A percentile compares a stretch with the other conserved stretches of the same genome.
Evolutionary conservation across 2,797 vertebrate genomes (phyloP).

Genomic region (Sebastes taczanowskii): DNA sequence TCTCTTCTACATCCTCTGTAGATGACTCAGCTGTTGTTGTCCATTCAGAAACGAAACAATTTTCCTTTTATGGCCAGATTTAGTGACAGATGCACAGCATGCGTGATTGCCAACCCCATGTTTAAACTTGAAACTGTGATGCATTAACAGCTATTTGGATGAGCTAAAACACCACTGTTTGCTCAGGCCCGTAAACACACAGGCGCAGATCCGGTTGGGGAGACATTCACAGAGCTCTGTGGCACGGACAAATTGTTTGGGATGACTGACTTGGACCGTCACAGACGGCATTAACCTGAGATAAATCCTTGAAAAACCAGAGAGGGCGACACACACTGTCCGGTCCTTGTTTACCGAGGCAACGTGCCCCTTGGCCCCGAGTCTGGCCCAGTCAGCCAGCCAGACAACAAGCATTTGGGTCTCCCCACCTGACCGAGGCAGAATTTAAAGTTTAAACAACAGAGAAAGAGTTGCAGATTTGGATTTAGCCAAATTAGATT

Average conservation of each 20-base stretch:
- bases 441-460: constrained; percentile 14
- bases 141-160: background rate
- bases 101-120: background rate
- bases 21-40: background rate
- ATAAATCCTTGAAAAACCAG: constrained; percentile 17
- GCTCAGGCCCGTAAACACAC: constrained; percentile 11
- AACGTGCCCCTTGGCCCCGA: background rate
- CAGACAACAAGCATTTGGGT: constrained; percentile 15
- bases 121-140: background rate
- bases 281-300: constrained; percentile 33
- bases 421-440: constrained; percentile 7
- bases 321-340: background rate
- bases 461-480: constrained; percentile 16
- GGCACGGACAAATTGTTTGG: constrained; percentile 1
- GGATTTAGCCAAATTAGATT: background rate
- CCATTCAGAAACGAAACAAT: background rate
- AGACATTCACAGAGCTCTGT: constrained; percentile 1
- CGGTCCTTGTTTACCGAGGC: constrained; percentile 12
- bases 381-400: constrained; percentile 4
- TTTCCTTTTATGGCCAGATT: background rate
- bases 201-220: background rate
- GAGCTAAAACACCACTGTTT: constrained; percentile 12
- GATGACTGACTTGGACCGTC: constrained; percentile 19
- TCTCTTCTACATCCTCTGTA: background rate
- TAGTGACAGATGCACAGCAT: background rate